Evolutionary conservation across 1,140 invertebrate species (phyloP).

Genomic region (Zaprionus lachaisei): DNA sequence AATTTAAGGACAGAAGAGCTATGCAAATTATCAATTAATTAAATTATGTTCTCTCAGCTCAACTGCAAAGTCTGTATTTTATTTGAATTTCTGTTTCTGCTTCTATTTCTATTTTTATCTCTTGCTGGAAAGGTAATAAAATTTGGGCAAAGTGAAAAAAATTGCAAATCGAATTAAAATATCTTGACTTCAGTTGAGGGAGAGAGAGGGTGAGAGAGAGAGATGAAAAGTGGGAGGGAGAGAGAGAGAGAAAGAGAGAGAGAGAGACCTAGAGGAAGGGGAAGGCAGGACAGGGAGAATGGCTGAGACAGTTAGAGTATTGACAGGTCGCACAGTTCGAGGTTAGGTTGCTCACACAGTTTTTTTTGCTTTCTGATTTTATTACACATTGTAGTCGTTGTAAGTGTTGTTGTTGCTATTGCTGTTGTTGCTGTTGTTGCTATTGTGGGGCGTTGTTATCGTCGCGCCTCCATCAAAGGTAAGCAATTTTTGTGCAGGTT

Average conservation of each 20-base stretch:
- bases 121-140: not conserved
- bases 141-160: not conserved
- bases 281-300: not conserved
- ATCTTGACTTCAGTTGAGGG: not conserved
- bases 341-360: not conserved
- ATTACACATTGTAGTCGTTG: slow-evolving; percentile 59
- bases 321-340: not conserved
- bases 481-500: slow-evolving; percentile 71
- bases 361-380: slow-evolving; percentile 51
- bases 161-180: not conserved
- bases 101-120: not conserved
- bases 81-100: not conserved
- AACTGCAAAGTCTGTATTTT: not conserved
- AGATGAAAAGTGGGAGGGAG: not conserved
- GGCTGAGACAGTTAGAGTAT: slow-evolving; percentile 19
- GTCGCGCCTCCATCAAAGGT: slow-evolving; percentile 55
- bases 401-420: slow-evolving; percentile 6
- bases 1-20: slow-evolving; percentile 9
- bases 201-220: not conserved
- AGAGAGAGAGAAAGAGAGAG: too few species aligned
- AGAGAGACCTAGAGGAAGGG: not conserved
- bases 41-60: not conserved
- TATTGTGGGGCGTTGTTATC: slow-evolving; percentile 30
- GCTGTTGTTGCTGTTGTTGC: slow-evolving; percentile 17
- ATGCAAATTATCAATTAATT: slow-evolving; percentile 12